phyloP scores from a whole-genome alignment of 2,797 vertebrate genomes.

The Danio jaintianensis region DNA sequence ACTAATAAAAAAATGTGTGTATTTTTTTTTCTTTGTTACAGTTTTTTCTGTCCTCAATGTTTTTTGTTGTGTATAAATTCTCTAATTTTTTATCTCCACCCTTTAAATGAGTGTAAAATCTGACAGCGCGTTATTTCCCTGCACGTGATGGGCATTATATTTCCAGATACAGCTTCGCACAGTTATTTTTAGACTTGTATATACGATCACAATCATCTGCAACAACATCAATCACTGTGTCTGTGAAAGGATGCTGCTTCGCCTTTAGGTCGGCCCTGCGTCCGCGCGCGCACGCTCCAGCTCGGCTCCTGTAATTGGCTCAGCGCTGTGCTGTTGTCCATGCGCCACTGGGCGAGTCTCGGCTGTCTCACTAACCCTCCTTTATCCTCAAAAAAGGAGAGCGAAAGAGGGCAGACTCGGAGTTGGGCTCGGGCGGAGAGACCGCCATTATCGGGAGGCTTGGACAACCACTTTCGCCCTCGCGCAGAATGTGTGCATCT shows the following conservation, averaged over 20 bases:
- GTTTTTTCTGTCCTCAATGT: no score
- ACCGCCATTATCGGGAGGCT: constrained; percentile 85
- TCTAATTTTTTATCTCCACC: background rate
- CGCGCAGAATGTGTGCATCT: constrained; percentile 17
- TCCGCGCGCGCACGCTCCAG: constrained; percentile 37
- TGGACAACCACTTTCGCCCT: constrained; percentile 71
- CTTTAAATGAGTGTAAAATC: background rate
- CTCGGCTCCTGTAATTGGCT: constrained; percentile 42
- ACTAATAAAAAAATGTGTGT: no score
- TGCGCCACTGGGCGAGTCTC: constrained; percentile 86
- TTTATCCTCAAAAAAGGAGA: constrained; percentile 81
- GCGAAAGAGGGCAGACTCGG: constrained; percentile 62
- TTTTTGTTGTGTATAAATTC: no score
- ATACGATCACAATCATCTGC: constrained; percentile 10
- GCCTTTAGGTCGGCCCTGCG: constrained; percentile 26
- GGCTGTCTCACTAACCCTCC: constrained; percentile 75
- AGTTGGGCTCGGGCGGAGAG: constrained; percentile 76
- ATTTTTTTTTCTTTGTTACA: no score
- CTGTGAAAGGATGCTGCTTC: constrained; percentile 31
- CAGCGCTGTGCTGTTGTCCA: constrained; percentile 81
- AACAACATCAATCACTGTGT: constrained; percentile 15
- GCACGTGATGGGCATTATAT: background rate
- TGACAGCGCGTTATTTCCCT: background rate
- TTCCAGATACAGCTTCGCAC: background rate
- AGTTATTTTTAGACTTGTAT: constrained; percentile 3